A percentile compares a stretch with the other conserved stretches of the same genome.
Conservation (phyloP, 2,113 vertebrate genomes). For the Diadophis punctatus region DNA sequence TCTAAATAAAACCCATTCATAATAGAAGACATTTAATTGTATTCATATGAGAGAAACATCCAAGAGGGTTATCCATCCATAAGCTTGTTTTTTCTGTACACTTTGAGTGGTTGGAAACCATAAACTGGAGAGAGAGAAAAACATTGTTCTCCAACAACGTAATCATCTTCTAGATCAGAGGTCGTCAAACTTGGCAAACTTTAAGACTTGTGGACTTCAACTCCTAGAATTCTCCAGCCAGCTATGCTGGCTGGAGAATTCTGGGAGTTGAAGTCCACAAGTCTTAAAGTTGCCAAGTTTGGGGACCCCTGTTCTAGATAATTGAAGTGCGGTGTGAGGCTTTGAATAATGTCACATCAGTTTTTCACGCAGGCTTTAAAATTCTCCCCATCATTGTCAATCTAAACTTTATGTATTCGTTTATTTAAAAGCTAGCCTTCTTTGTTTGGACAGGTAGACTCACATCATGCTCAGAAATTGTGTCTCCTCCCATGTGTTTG, state of each 20-base stretch:
- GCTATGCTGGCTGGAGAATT: too few relatives aligned
- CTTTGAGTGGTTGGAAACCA: slow-evolving; percentile 25
- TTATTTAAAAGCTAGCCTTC: slow-evolving; percentile 32
- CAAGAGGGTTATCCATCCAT: slow-evolving; percentile 49
- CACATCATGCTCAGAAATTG: slow-evolving; percentile 48
- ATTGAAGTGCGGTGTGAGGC: slow-evolving; percentile 39
- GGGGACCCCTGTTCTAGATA: too few relatives aligned
- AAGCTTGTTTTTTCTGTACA: slow-evolving; percentile 44
- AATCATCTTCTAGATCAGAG: slow-evolving; percentile 23
- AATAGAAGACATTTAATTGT: slow-evolving; percentile 49
- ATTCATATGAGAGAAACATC: slow-evolving; percentile 37
- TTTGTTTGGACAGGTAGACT: slow-evolving; percentile 57
- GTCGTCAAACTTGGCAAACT: too few relatives aligned
- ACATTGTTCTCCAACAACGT: not conserved
- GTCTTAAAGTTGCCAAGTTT: too few relatives aligned
- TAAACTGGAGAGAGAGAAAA: slow-evolving; percentile 22
- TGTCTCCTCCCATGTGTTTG: slow-evolving; percentile 40
- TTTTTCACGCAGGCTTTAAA: slow-evolving; percentile 29
- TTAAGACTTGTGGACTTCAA: too few relatives aligned
- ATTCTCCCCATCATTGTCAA: slow-evolving; percentile 38
- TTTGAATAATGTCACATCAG: slow-evolving; percentile 49
- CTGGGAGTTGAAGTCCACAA: too few relatives aligned
- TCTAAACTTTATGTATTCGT: slow-evolving; percentile 30
- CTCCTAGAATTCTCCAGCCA: too few relatives aligned
- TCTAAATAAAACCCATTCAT: slow-evolving; percentile 37